These are phyloP conservation scores for Microcebus murinus DNA, from an alignment of 2,113 vertebrate genomes.

Conservation along the genomic window DNA sequence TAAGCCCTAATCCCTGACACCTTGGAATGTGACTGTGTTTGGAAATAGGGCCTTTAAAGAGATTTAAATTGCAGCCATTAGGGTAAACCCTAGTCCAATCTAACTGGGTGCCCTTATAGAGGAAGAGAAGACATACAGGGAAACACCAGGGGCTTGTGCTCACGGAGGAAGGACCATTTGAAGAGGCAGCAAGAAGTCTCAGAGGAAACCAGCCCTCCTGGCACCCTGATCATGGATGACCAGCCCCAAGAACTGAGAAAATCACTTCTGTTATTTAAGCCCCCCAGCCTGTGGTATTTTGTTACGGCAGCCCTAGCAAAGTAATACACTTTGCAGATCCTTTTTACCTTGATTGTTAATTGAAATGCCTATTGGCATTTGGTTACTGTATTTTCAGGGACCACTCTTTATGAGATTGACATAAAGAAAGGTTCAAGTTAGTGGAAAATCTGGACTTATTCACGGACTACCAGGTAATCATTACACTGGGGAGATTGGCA, in stretches of 20 bases:
- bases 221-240: not conserved
- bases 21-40: not conserved
- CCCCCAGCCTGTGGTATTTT: not conserved
- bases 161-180: not conserved
- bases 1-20: not conserved
- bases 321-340: not conserved
- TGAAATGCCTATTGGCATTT: not conserved
- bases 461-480: not conserved
- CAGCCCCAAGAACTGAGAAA: not conserved
- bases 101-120: not conserved
- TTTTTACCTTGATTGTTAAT: not conserved
- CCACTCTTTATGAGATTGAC: not conserved
- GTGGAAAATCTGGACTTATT: not conserved
- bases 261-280: not conserved
- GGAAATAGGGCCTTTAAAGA: not conserved
- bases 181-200: not conserved
- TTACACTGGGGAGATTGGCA: not conserved
- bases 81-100: not conserved
- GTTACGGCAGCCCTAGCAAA: not conserved
- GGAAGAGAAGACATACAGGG: not conserved
- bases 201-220: not conserved
- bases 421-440: not conserved
- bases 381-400: not conserved
- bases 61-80: not conserved
- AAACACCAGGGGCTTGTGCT: not conserved